Base-by-base conservation (phyloP, 2,797 vertebrate genomes). In the Lithobates pipiens region DNA sequence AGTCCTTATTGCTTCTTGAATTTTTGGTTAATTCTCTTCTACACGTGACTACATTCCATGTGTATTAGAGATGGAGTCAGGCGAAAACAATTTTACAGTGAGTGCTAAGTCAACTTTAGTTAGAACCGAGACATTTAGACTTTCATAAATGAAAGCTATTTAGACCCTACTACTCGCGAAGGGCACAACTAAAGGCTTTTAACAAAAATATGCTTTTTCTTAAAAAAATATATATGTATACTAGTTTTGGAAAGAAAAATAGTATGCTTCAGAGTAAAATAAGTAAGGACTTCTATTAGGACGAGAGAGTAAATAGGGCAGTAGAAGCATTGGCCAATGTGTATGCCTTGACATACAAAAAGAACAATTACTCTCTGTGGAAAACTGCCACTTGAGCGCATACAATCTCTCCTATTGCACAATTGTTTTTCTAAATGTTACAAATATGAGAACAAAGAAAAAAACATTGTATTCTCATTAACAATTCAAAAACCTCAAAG, bases 211-310 rank as follows among this genome's bases (percentile, higher is more conserved):
- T 85, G 76, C 63, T 85, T 73, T 85, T 61, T 74, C 69, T 73
- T 85, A 78, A 78, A 85, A 85, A 85, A 85, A 85, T 74, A 85
- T 79, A 85, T 85, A 80, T 85, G 63, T 85, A 65, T 74, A 80
- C 70, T 71, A 79, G 68, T 78, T 72, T 80, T 85, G 71, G 57
- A 79, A 85, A 85, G 29, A 83, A 76, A 85, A 85, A 85, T 78
- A 85, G 77, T 85, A 85, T 80, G 77, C 70, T 80, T 78, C 70
- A 80, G 71, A 74, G 76, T 78, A 73, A 73, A 85, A 72, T 73
- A 85, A 85, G 54, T 77, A 78, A 85, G 83, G 73, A 69, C 27
- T 77, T 71, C 46, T 84, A 77, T 71, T 72, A 61, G 76, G 67
- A 72, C 32, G 44, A 63, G 34, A 63, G 57, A 67, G 18, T 54